Conservation (phyloP, 2,888 invertebrate genomes). For the Agrilus cyanescens region DNA sequence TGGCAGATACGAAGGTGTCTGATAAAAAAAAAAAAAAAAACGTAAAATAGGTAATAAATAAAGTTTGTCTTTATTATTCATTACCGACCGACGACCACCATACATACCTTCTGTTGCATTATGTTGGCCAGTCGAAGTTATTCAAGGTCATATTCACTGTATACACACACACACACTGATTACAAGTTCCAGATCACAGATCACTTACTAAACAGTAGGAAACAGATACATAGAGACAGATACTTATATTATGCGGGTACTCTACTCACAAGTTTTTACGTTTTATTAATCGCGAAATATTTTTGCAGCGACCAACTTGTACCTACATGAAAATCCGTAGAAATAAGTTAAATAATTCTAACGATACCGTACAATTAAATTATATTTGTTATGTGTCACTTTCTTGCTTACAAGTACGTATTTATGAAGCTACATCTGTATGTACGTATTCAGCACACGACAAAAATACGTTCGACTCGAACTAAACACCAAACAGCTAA, state of each 20-base stretch:
- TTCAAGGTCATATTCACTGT: constrained; percentile 16
- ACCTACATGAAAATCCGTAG: too few relatives aligned
- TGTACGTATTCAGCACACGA: too few relatives aligned
- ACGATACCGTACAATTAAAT: not conserved
- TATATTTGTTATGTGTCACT: not conserved
- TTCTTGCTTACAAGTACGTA: too few relatives aligned
- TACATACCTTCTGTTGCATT: constrained; percentile 19
- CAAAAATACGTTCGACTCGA: too few relatives aligned
- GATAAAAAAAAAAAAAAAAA: not conserved
- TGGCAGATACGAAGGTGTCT: not conserved
- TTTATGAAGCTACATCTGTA: too few relatives aligned
- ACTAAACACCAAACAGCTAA: too few relatives aligned
- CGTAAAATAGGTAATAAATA: not conserved
- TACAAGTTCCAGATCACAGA: constrained; percentile 1
- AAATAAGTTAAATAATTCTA: too few relatives aligned
- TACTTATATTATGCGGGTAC: too few relatives aligned
- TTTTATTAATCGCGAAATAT: too few relatives aligned
- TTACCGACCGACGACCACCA: constrained; percentile 12
- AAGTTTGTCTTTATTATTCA: constrained; percentile 4
- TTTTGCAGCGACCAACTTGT: too few relatives aligned
- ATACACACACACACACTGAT: not conserved
- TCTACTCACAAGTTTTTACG: not conserved
- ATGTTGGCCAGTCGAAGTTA: constrained; percentile 16
- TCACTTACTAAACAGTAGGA: constrained; percentile 3
- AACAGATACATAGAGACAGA: too few relatives aligned